phyloP scores from a whole-genome alignment of 1,140 invertebrate species.

The Panagrolaimus sp. region DNA sequence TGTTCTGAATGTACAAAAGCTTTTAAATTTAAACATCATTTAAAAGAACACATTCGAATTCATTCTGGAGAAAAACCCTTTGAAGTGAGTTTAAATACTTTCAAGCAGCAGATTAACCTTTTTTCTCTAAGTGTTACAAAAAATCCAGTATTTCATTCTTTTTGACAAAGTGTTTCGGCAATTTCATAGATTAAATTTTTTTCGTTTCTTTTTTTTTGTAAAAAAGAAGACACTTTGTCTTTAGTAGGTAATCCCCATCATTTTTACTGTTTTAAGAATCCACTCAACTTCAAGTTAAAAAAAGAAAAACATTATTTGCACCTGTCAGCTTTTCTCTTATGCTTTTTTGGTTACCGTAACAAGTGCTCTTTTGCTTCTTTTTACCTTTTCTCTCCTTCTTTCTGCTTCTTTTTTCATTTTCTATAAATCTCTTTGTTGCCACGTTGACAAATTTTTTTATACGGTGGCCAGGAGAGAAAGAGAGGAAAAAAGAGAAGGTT shows the following conservation, averaged over 20 bases:
- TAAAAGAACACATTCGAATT: constrained; percentile 83
- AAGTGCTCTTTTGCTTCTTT: neutral
- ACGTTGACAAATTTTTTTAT: neutral
- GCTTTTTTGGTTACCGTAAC: neutral
- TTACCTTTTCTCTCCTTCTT: neutral
- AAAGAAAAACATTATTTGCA: neutral
- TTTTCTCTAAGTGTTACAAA: too few relatives aligned
- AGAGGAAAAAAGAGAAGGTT: neutral
- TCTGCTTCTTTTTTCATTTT: neutral
- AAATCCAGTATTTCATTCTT: too few relatives aligned
- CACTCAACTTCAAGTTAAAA: too few relatives aligned
- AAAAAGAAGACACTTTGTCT: neutral
- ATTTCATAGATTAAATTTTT: too few relatives aligned
- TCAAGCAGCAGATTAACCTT: neutral
- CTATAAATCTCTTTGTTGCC: neutral
- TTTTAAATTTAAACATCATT: constrained; percentile 82
- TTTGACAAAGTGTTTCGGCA: too few relatives aligned
- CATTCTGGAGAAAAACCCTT: constrained; percentile 92
- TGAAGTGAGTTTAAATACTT: constrained; percentile 60
- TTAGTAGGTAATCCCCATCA: too few relatives aligned
- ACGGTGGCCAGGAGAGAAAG: neutral
- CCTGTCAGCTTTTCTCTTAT: neutral
- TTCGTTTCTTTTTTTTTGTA: too few relatives aligned
- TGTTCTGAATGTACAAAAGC: constrained; percentile 96
- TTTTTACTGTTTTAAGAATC: too few relatives aligned